Conservation (phyloP, 2,797 vertebrate genomes). For the Amazonetta brasiliensis region DNA sequence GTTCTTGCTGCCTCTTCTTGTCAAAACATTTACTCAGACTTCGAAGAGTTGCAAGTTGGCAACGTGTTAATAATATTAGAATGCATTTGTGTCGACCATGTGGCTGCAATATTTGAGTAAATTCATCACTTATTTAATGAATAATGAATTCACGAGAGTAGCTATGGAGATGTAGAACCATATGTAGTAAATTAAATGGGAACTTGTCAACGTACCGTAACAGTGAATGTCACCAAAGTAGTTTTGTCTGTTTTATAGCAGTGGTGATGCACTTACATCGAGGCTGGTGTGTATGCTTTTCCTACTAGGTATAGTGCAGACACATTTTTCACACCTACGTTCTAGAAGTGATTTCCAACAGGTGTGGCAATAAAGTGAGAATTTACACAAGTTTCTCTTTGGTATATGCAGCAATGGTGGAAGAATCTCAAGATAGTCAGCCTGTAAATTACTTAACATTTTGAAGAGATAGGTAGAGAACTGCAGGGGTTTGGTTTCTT, state of each 20-base stretch:
- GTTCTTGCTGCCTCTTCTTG: slow-evolving; percentile 83
- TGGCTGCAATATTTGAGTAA: slow-evolving; percentile 83
- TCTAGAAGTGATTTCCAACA: slow-evolving; percentile 55
- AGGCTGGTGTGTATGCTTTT: not conserved
- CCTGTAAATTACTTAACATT: not conserved
- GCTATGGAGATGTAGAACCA: slow-evolving; percentile 75
- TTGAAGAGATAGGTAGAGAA: not conserved
- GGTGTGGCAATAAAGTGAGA: slow-evolving; percentile 53
- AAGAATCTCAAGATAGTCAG: not conserved
- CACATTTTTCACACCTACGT: slow-evolving; percentile 34
- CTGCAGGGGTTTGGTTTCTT: not conserved
- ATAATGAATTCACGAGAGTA: slow-evolving; percentile 79
- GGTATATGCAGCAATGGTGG: not conserved
- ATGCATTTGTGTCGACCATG: slow-evolving; percentile 82
- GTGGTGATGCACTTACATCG: slow-evolving; percentile 3
- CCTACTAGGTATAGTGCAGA: not conserved
- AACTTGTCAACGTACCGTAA: slow-evolving; percentile 71
- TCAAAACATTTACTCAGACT: slow-evolving; percentile 85
- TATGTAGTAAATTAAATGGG: slow-evolving; percentile 75
- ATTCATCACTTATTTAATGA: slow-evolving; percentile 82
- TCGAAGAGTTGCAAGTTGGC: slow-evolving; percentile 81
- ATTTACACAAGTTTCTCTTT: not conserved
- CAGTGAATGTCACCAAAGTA: slow-evolving; percentile 65
- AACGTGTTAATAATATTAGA: slow-evolving; percentile 83
- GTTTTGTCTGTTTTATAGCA: slow-evolving; percentile 60